phyloP scores from a whole-genome alignment of 1,140 invertebrate genomes.

The Temnothorax longispinosus region DNA sequence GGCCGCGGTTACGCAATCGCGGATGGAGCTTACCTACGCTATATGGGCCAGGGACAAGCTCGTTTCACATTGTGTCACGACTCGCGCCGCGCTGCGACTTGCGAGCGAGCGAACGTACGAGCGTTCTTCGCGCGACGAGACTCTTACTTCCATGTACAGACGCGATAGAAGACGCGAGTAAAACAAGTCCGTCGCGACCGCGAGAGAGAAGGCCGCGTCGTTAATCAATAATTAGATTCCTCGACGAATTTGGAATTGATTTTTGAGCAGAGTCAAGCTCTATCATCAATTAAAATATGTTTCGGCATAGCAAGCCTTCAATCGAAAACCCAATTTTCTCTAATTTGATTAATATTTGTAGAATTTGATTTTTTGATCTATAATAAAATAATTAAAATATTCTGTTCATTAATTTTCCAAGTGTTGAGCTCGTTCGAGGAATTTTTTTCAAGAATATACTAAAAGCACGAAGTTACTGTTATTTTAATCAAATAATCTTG shows the following conservation, averaged over 20 bases:
- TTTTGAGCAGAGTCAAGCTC: background rate
- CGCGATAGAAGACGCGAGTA: constrained; percentile 20
- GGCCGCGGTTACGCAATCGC: constrained; percentile 75
- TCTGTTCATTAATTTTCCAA: background rate
- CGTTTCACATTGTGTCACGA: constrained; percentile 64
- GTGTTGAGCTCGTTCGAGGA: background rate
- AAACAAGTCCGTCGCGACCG: background rate
- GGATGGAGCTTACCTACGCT: constrained; percentile 75
- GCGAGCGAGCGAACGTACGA: constrained; percentile 29
- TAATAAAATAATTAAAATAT: background rate
- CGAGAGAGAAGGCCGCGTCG: background rate
- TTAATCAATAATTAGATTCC: background rate
- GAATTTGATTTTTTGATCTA: background rate
- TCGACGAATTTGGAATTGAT: background rate
- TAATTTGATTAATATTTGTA: background rate
- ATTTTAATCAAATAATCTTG: background rate
- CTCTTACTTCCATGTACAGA: constrained; percentile 29
- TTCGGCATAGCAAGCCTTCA: background rate
- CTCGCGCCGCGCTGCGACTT: constrained; percentile 7
- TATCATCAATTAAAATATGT: background rate
- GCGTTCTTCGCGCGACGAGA: constrained; percentile 10
- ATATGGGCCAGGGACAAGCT: constrained; percentile 80
- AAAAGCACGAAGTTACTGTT: too few species aligned
- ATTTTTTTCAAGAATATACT: background rate
- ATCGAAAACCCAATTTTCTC: background rate